Evolutionary conservation across 2,113 vertebrate species (phyloP), one percentile per base, ranked within the genome.

Genomic region (Pontoporia blainvillei): DNA sequence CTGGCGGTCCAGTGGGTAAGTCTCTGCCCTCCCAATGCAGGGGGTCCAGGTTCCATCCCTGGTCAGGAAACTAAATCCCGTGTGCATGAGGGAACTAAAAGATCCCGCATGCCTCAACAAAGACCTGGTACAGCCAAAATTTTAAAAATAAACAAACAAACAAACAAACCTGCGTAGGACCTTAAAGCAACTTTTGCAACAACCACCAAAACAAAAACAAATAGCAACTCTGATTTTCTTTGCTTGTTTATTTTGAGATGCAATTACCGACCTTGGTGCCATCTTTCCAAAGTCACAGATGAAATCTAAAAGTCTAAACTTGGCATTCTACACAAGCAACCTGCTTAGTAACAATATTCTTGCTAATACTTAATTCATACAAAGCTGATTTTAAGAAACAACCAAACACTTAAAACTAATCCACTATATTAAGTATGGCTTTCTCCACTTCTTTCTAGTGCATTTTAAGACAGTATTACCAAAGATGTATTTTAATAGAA

Each of bases 181-280:
- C 59, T 87, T 79, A 95, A 94, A 95, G 54, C 54, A 87, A 96
- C 71, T 92, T 90, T 96, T 87, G 93, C 54, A 97, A 95, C 39
- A 95, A 95, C 67, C 17, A 97, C 39, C 72, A 95, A 88, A 95
- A 72, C 41, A 97, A 97, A 97, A 97, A 75, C 36, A 97, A 97
- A 97, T 59, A 98, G 1, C 85, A 52, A 96, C 91, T 96, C 95
- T 84, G 49, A 36, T 54, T 98, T 97, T 95, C 97, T 94, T 83
- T 97, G 85, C n/a, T 86, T 96, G 52, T 95, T 97, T 97, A 96
- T 96, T 97, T 78, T 95, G 57, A 97, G 93, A 86, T 79, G 92
- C 54, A 96, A 90, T 84, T 94, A 90, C 36, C 98, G 78, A 94
- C 66, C 64, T 76, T 84, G 49, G 39, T 78, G 92, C 86, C 0